Conservation (phyloP, 2,113 vertebrate genomes). For the Ceyx cyanopectus region DNA sequence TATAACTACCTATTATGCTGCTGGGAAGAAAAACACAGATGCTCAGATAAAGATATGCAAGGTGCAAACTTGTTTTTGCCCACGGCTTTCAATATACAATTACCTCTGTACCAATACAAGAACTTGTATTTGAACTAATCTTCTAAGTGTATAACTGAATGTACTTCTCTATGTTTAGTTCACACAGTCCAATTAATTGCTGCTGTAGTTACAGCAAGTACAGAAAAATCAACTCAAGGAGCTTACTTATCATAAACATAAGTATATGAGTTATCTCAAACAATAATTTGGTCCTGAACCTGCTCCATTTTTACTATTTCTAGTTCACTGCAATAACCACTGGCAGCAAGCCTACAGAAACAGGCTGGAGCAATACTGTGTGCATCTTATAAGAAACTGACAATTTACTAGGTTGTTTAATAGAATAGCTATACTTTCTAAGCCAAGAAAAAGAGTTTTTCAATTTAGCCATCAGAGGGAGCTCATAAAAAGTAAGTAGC, state of each 20-base stretch:
- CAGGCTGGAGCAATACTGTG: neutral
- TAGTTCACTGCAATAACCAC: neutral
- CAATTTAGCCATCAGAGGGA: conserved; percentile 55
- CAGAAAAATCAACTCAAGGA: neutral
- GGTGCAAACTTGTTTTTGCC: neutral
- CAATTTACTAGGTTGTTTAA: neutral
- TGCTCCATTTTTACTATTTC: neutral
- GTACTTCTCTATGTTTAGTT: neutral
- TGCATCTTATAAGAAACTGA: fast-evolving
- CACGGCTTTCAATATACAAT: neutral
- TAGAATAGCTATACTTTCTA: fast-evolving
- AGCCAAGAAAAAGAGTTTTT: neutral
- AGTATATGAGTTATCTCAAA: neutral
- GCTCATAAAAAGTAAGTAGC: neutral
- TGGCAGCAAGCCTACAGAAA: neutral
- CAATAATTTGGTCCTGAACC: neutral
- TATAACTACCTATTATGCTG: neutral
- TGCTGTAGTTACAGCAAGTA: fast-evolving
- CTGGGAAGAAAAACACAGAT: neutral
- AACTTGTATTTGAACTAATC: neutral
- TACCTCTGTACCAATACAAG: neutral
- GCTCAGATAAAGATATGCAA: neutral
- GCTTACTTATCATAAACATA: neutral
- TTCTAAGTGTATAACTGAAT: neutral
- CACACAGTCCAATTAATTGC: neutral